Percentiles rank a stretch among this genome's conserved stretches.
Conservation (phyloP, 2,888 invertebrate species). For the Bellardia pandia region DNA sequence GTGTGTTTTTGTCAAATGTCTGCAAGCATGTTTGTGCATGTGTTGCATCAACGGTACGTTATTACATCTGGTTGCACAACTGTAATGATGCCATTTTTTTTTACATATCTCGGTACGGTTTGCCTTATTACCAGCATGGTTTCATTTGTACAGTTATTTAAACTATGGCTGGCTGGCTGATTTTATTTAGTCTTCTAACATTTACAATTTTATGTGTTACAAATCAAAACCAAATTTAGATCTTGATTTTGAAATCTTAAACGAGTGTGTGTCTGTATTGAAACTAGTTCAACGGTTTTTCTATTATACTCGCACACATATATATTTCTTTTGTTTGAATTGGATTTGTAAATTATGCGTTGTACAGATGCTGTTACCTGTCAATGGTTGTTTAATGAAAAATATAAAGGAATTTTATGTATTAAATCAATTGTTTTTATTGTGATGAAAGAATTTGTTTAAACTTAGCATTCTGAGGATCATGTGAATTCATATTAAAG, state of each 20-base stretch:
- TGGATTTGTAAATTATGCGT: not conserved
- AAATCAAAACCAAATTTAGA: conserved; percentile 68
- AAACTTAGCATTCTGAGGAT: too few relatives aligned
- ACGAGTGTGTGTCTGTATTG: not conserved
- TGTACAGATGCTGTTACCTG: conserved; percentile 23
- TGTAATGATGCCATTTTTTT: conserved; percentile 51
- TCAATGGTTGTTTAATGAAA: conserved; percentile 40
- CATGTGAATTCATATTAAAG: too few relatives aligned
- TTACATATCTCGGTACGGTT: conserved; percentile 10
- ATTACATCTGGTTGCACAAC: conserved; percentile 53
- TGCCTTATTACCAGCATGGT: conserved; percentile 32
- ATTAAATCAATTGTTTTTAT: not conserved
- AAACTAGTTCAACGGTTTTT: conserved; percentile 48
- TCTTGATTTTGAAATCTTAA: conserved; percentile 59
- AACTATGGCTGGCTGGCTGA: conserved; percentile 41
- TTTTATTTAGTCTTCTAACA: conserved; percentile 25
- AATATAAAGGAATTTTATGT: not conserved
- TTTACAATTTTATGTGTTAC: conserved; percentile 53
- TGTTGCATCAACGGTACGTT: conserved; percentile 45
- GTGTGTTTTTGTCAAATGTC: conserved; percentile 13
- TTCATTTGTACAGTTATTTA: conserved; percentile 65
- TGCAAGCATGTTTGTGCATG: not conserved
- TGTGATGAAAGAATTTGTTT: too few relatives aligned
- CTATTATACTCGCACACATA: not conserved
- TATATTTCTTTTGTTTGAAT: not conserved